Evolutionary conservation across 2,888 invertebrate species (phyloP), one percentile per base, ranked within the genome.

Genomic region (Cataglyphis altisquamis): DNA sequence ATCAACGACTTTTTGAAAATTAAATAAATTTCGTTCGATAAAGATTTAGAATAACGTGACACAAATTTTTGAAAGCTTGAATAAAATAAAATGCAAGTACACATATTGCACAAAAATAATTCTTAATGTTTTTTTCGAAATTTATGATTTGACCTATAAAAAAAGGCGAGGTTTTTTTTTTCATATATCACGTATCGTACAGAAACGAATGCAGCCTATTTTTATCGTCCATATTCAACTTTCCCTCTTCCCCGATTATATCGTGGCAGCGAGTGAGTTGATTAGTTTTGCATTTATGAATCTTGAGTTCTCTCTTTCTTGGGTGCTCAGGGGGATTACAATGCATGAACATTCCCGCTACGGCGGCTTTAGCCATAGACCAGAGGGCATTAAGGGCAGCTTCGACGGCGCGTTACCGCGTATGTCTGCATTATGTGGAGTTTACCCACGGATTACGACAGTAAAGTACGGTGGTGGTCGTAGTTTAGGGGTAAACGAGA

Each of bases 401-500:
- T 90, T 84, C 85, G 86, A 85, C 83, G 88, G 84, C 82, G 89
- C 88, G 90, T 92, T 92, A 89, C 89, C 90, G 88, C 91, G 90
- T 93, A 93, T 92, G 92, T 93, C 92, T 93, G 92, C 92, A 93
- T 93, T 93, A 93, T 93, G 90, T 90, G 87, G 87, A 91, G 93
- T 93, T 93, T 93, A 92, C 92, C 82, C 86, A 88, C 85, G 93
- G 92, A 93, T 93, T 93, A 93, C 92, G 92, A 89, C 88, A 89
- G 91, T 93, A 92, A 93, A 92, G 92, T 93, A 93, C 93, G 91
- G 84, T 86, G 88, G 86, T 64, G 82, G 85, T 78, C 18, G 73
- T 81, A 62, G 60, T 75, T 60, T n/a, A 48, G 68, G 21, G 48
- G 57, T 12, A 12, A 41, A 12, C 41, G 41, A 41, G 41, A 12